Base-by-base conservation (phyloP, 2,888 invertebrate species). In the Melanotus villosus region DNA sequence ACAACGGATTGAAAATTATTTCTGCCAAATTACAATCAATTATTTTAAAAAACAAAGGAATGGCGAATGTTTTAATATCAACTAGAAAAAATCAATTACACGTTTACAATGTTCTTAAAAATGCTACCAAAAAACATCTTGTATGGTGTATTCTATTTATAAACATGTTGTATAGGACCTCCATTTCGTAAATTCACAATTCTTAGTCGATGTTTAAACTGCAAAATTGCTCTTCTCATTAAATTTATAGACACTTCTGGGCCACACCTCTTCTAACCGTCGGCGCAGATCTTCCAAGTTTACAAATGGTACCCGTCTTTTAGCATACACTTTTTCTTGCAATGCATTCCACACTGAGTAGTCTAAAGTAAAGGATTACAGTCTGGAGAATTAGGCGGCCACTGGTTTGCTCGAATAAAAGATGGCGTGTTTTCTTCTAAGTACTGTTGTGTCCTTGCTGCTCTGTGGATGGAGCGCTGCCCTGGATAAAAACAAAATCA, bases 331-430 rank as follows among this genome's bases (percentile, higher is more conserved):
- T n/a, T 36, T 36, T 36, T 7, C 36, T 36, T 36, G 36, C 36
- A 36, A 36, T 36, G 36, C 36, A 10, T 36, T 36, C 36, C 36
- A 36, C 36, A 36, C 36, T 36, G n/a, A 36, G 10, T 36, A 36
- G 36, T 36, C n/a, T n/a, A n/a, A n/a, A n/a, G 10, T 36, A 36
- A n/a, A 2, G 36, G 36, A 36, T 36, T 36, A n/a, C 36, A 36
- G n/a, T 36, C n/a, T 6, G 36, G 10, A 36, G n/a, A 36, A 36
- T 36, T 36, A n/a, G 36, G 36, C 10, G 36, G 36, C 36, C 10
- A 36, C 36, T 36, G 36, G 12, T 36, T 36, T 36, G n/a, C 36
- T 36, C 10, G 36, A 36, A 36, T 36, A n/a, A 36, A 36, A 36
- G 36, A n/a, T 5, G 2, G n/a, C 36, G 36, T 36, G n/a, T n/a